Percentiles rank a stretch among this genome's conserved stretches.
Evolutionary conservation across 1,140 invertebrate species (phyloP).

Genomic region (Tenebrio molitor): DNA sequence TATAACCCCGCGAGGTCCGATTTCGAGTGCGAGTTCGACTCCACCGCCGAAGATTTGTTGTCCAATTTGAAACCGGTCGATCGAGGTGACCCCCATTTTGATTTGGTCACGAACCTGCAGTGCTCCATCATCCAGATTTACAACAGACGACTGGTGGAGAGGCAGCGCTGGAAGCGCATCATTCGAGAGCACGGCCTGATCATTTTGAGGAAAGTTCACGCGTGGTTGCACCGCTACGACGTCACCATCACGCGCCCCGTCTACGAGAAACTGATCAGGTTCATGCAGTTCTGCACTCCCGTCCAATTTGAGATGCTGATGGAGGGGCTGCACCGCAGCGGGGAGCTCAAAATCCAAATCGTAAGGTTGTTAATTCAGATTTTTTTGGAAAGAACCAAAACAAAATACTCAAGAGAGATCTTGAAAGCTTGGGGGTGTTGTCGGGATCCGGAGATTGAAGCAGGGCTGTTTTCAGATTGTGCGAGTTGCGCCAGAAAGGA

Average conservation of each 20-base stretch:
- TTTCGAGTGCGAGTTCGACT: constrained; percentile 87
- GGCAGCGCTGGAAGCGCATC: constrained; percentile 78
- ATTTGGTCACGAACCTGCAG: constrained; percentile 76
- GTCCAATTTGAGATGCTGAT: constrained; percentile 83
- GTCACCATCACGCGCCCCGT: constrained; percentile 72
- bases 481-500: constrained; percentile 80
- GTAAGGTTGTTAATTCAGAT: constrained; percentile 60
- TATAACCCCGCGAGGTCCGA: constrained; percentile 91
- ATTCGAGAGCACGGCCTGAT: constrained; percentile 86
- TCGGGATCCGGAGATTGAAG: constrained; percentile 20
- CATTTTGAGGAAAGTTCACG: constrained; percentile 74
- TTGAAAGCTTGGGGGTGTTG: too few relatives aligned
- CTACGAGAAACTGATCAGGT: constrained; percentile 76
- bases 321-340: constrained; percentile 80
- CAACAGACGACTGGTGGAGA: constrained; percentile 79
- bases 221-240: constrained; percentile 77
- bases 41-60: constrained; percentile 83
- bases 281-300: constrained; percentile 81
- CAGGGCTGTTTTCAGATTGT: constrained; percentile 66
- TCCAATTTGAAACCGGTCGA: constrained; percentile 73
- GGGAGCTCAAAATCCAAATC: constrained; percentile 78
- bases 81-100: constrained; percentile 69
- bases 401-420: too few relatives aligned
- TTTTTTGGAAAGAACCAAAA: constrained; percentile 31
- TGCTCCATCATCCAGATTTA: constrained; percentile 78